Evolutionary conservation across 2,113 vertebrate species (phyloP).

Genomic region (Heliornis fulica): DNA sequence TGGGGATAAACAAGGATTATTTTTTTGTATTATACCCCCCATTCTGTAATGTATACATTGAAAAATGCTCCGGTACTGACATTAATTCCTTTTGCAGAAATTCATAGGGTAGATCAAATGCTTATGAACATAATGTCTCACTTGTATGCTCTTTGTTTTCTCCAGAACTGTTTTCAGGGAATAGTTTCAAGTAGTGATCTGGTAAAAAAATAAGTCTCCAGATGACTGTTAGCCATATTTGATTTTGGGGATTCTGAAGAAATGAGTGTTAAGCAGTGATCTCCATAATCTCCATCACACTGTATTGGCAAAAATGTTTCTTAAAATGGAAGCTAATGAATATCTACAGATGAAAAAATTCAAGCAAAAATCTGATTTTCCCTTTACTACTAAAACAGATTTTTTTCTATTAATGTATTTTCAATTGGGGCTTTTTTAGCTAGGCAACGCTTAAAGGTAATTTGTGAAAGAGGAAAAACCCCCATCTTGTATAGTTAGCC

Average conservation of each 20-base stretch:
- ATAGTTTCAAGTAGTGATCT: background rate
- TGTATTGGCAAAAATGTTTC: background rate
- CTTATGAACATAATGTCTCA: background rate
- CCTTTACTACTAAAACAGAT: no score
- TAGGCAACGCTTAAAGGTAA: background rate
- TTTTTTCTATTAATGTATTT: background rate
- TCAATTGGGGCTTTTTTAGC: background rate
- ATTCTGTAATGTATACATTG: background rate
- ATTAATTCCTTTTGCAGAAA: background rate
- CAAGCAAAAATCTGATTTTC: background rate
- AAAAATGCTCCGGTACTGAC: background rate
- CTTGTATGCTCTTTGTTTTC: background rate
- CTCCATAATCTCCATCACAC: background rate
- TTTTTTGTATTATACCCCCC: background rate
- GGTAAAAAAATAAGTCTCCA: background rate
- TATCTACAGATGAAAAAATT: background rate
- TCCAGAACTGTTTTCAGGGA: background rate
- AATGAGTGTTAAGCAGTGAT: background rate
- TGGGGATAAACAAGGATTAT: constrained; percentile 48
- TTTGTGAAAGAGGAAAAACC: background rate
- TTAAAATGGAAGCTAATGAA: background rate
- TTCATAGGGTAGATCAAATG: background rate
- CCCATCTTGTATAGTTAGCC: background rate
- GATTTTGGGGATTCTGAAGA: background rate
- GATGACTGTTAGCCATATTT: background rate